These are phyloP conservation scores for Cyclina sinensis DNA, from an alignment of 1,140 invertebrate species.

Conservation along the genomic window DNA sequence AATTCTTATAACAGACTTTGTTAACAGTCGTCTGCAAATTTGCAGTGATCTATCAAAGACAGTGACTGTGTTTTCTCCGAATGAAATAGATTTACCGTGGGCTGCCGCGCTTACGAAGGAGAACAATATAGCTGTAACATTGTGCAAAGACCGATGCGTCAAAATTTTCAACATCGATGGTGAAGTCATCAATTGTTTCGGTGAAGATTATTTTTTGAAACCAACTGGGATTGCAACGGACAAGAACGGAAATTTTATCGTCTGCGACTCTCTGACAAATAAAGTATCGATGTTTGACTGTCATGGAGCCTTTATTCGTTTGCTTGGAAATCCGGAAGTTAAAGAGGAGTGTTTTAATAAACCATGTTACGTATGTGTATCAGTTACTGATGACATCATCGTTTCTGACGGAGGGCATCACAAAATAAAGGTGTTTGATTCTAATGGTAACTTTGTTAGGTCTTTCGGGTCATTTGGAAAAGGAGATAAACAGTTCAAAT, in stretches of 20 bases:
- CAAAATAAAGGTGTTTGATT: constrained; percentile 76
- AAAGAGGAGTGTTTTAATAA: constrained; percentile 57
- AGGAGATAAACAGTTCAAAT: constrained; percentile 91
- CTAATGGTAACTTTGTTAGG: constrained; percentile 76
- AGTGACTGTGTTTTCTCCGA: constrained; percentile 1
- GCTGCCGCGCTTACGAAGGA: constrained; percentile 39
- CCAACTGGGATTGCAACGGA: constrained; percentile 70
- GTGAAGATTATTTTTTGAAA: constrained; percentile 53
- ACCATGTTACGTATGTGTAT: constrained; percentile 73
- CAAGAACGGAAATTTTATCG: constrained; percentile 56
- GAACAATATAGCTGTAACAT: constrained; percentile 67
- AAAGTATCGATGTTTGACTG: constrained; percentile 63
- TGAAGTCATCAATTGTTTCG: constrained; percentile 43
- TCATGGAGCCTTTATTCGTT: constrained; percentile 39
- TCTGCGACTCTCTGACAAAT: constrained; percentile 62
- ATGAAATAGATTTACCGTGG: constrained; percentile 67
- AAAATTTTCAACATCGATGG: constrained; percentile 59
- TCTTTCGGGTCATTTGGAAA: constrained; percentile 92
- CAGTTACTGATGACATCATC: constrained; percentile 73
- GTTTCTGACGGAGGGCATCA: constrained; percentile 80
- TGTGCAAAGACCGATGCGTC: constrained; percentile 60
- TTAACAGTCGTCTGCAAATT: constrained; percentile 71
- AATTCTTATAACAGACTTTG: constrained; percentile 71
- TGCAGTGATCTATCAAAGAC: constrained; percentile 22
- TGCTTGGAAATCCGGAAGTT: not conserved